Evolutionary conservation across 2,888 invertebrate genomes (phyloP).

Genomic region (Apodemia duryi): DNA sequence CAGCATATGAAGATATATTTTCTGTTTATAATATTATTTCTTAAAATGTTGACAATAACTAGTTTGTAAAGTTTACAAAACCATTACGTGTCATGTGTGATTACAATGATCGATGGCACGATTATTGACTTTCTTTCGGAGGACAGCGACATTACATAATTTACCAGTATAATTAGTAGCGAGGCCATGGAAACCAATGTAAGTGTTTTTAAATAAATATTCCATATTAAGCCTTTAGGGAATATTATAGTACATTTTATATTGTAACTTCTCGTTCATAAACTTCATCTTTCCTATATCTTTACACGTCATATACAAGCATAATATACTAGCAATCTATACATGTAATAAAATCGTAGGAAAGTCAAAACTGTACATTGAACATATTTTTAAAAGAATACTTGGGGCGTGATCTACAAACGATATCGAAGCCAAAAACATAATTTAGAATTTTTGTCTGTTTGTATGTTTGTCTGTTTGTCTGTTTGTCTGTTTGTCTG

Average conservation of each 20-base stretch:
- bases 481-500: no score
- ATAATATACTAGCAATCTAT: background rate
- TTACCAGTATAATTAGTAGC: conserved; percentile 6
- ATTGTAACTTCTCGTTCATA: background rate
- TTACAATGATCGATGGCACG: background rate
- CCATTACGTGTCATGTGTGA: background rate
- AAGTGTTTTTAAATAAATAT: background rate
- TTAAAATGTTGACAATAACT: no score
- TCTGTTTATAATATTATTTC: no score
- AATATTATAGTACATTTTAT: background rate
- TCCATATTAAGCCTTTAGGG: background rate
- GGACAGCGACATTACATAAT: background rate
- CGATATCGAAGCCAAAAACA: no score
- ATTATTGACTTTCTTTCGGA: conserved; percentile 11
- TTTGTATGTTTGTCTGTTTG: no score
- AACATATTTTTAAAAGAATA: no score
- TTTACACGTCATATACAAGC: background rate
- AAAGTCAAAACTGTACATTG: no score
- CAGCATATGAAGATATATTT: no score
- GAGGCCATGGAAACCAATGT: background rate
- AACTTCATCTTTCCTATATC: background rate
- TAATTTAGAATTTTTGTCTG: no score
- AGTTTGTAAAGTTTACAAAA: background rate
- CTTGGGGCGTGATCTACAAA: no score
- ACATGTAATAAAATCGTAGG: no score